Evolutionary conservation across 2,888 invertebrate species (phyloP).

Genomic region (Fissipunctia ypsillon): DNA sequence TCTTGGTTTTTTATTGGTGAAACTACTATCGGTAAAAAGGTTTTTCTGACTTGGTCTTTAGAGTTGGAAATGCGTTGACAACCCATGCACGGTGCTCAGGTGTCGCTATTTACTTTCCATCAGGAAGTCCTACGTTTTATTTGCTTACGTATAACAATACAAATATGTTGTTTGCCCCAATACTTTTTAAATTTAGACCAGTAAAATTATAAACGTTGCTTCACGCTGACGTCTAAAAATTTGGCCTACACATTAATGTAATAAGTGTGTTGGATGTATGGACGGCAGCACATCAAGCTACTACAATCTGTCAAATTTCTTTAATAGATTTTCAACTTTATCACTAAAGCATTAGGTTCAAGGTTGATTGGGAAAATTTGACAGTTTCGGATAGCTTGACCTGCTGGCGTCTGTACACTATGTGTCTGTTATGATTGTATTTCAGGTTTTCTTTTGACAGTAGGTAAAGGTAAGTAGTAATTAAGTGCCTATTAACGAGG

Average conservation of each 20-base stretch:
- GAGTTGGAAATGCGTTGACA: slow-evolving; percentile 15
- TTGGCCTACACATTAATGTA: slow-evolving; percentile 9
- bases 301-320: too few species aligned
- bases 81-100: slow-evolving; percentile 9
- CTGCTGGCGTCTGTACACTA: too few species aligned
- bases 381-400: too few species aligned
- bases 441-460: slow-evolving; percentile 29
- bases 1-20: background rate
- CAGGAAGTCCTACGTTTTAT: slow-evolving; percentile 20
- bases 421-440: slow-evolving; percentile 18
- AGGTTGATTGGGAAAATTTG: too few species aligned
- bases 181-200: background rate
- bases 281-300: too few species aligned
- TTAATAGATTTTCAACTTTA: too few species aligned
- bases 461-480: too few species aligned
- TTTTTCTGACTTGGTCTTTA: slow-evolving; percentile 13
- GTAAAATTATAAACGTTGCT: background rate
- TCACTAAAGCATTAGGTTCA: too few species aligned
- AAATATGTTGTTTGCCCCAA: background rate
- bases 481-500: slow-evolving; percentile 39
- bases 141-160: background rate
- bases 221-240: background rate
- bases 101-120: slow-evolving; percentile 24
- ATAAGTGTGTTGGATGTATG: slow-evolving; percentile 11
- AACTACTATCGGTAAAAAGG: background rate